These are phyloP conservation scores for Augiades crinisus DNA, from an alignment of 2,888 invertebrate species.

Conservation along the genomic window DNA sequence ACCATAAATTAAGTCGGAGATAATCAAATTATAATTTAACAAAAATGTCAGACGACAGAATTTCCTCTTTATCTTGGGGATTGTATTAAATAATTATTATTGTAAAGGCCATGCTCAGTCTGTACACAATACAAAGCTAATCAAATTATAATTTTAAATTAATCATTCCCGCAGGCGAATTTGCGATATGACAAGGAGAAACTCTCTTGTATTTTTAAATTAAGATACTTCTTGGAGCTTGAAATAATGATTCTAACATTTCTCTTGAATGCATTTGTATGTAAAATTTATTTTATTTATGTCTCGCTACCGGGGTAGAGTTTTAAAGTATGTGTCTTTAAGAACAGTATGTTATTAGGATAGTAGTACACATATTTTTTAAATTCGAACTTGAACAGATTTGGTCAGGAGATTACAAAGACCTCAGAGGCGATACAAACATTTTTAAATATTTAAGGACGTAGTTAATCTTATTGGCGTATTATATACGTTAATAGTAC, in stretches of 20 bases:
- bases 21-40: slow-evolving; percentile 64
- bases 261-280: slow-evolving; percentile 6
- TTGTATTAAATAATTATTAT: slow-evolving; percentile 49
- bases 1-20: slow-evolving; percentile 54
- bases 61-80: slow-evolving; percentile 39
- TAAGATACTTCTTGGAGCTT: slow-evolving; percentile 18
- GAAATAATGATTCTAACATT: background rate
- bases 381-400: too few species aligned
- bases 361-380: too few species aligned
- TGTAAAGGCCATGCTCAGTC: slow-evolving; percentile 39
- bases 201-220: slow-evolving; percentile 36
- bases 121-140: slow-evolving; percentile 47
- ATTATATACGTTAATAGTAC: too few species aligned
- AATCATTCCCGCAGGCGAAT: slow-evolving; percentile 40
- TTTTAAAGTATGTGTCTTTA: too few species aligned
- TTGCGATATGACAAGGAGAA: slow-evolving; percentile 37
- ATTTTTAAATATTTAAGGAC: too few species aligned
- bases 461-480: too few species aligned
- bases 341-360: too few species aligned
- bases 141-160: slow-evolving; percentile 54
- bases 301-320: too few species aligned
- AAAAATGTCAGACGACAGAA: slow-evolving; percentile 25
- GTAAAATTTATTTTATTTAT: too few species aligned
- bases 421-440: too few species aligned
- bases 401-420: too few species aligned